phyloP scores from a whole-genome alignment of 2,888 invertebrate genomes.

The Arrhopalites spinosus region DNA sequence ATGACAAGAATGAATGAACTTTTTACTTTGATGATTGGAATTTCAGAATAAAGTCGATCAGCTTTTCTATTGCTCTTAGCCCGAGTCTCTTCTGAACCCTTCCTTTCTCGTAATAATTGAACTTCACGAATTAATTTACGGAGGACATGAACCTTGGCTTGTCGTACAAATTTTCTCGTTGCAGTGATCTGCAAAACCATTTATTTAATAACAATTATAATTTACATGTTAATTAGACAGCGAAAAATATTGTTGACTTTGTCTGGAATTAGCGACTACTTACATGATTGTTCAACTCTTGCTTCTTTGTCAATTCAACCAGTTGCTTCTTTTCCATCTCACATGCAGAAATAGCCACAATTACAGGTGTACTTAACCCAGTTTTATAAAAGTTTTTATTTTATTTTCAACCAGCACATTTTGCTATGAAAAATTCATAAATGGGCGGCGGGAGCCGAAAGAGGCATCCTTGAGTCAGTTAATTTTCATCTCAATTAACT shows the following conservation, averaged over 20 bases:
- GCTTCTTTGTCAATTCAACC: constrained; percentile 45
- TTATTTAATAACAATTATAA: not conserved
- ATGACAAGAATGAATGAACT: not conserved
- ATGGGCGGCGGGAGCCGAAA: no score
- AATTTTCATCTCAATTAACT: no score
- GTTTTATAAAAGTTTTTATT: no score
- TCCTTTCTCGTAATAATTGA: constrained; percentile 42
- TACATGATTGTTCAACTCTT: constrained; percentile 55
- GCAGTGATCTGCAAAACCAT: constrained; percentile 45
- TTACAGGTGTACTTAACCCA: no score
- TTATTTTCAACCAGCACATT: no score
- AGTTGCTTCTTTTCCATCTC: not conserved
- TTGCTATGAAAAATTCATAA: no score
- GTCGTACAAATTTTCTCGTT: constrained; percentile 49
- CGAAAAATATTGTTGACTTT: not conserved
- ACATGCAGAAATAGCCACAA: no score
- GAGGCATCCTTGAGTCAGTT: no score
- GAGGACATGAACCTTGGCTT: constrained; percentile 48
- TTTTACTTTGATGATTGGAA: constrained; percentile 47
- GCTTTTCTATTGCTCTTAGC: constrained; percentile 49
- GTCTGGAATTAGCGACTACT: constrained; percentile 25
- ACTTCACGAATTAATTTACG: constrained; percentile 46
- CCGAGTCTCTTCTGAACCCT: constrained; percentile 45
- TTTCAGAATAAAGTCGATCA: constrained; percentile 47
- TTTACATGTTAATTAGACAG: not conserved